Base-by-base conservation (phyloP, 2,797 vertebrate species). In the Clarias fuscus region DNA sequence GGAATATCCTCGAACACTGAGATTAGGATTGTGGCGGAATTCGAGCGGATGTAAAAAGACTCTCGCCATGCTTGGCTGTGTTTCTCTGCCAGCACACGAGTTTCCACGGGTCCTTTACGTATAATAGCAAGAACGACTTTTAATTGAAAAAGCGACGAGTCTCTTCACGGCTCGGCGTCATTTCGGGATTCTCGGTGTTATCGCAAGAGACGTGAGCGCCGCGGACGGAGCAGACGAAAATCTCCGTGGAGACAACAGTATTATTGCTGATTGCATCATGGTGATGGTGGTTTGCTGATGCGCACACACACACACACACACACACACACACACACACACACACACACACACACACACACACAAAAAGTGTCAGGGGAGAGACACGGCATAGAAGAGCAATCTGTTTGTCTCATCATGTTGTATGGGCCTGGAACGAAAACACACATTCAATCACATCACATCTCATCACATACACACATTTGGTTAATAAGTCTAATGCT, bases 241-340 rank as follows among this genome's bases (percentile, higher is more conserved):
- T n/a, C 71, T 53, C 71, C 24, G 5, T n/a, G 1, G 83, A 84
- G 59, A 76, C 20, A 27, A 56, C 11, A 77, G 64, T 71, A 48
- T 86, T 78, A 83, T 83, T 61, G 61, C 86, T 33, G 64, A 65
- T 78, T 86, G 86, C 81, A 78, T 86, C 82, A 86, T 71, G 65
- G 17, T n/a, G 85, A 53, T 14, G 72, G 59, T 10, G n/a, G 48
- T 18, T 17, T 22, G 37, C 56, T 15, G 76, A 61, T 13, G 65
- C 30, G 10, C 30, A 20, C 27, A 14, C 43, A 24, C 6, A n/a
- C 17, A 18, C 58, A 15, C 17, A 58, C 37, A 37, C 3, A 37
- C 37, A 37, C 37, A 37, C 37, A 37, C 37, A 37, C 37, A 37
- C 37, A 37, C 37, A 37, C 37, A 37, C 33, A 33, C 33, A 33